Base-by-base conservation (phyloP, 2,888 invertebrate species). In the Drosophila heteroneura region DNA sequence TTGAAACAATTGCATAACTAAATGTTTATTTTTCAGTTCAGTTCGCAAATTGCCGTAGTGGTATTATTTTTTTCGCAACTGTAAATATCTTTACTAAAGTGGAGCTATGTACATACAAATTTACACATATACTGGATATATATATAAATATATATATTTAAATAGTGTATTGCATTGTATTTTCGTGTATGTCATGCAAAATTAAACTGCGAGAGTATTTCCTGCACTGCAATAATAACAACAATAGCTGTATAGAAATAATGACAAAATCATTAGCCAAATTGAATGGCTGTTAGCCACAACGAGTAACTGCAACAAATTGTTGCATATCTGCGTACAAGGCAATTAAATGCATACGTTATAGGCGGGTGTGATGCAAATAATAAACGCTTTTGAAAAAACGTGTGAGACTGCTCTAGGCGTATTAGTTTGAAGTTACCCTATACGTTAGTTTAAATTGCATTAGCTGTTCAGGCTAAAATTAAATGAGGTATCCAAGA, bases 231-330 rank as follows among this genome's bases (percentile, higher is more conserved):
- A 79, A 81, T 76, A 79, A 22, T 28, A 76, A 26, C 63, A 69
- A 79, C 77, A 80, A 77, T 81, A 70, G 70, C 26, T 57, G 19
- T 61, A 54, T 71, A 62, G 54, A 76, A 82, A 85, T 85, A 76
- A 85, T 79, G 72, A 67, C 74, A 47, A 61, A 88, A 76, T 76
- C 58, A 88, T 78, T 85, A 81, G 57, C 69, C 70, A 74, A 88
- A 76, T 87, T 82, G 64, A 82, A 79, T 74, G 53, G 53, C 54
- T 65, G 69, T 44, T 52, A 66, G 68, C 60, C 63, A 75, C 51
- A 39, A 54, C 54, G 57, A 39, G 37, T 64, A 74, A 79, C 58
- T 78, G 83, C 86, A 86, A 72, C 80, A 80, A 74, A 74, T 77
- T 79, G 70, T 76, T 82, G 76, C 81, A 83, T 73, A 71, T 63